Evolutionary conservation across 2,888 invertebrate genomes (phyloP), one percentile per base, ranked within the genome.

Genomic region (Oligia latruncula): DNA sequence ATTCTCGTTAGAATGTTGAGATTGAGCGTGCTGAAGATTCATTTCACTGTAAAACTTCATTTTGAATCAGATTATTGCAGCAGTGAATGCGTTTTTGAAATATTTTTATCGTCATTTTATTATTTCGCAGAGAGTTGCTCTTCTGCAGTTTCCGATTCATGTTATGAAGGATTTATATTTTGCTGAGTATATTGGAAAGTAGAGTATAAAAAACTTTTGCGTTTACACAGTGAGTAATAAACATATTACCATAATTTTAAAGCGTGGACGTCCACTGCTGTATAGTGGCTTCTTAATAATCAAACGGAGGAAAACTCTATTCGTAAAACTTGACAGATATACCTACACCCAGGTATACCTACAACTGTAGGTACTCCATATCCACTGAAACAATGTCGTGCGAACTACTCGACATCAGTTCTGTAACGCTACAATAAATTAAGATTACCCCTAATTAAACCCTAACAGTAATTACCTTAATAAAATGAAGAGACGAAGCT

Each of bases 1-100:
- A 92, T 93, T 91, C 90, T 90, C 89, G 88, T 89, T 89, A 89
- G 90, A 91, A 91, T 89, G 90, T 88, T 86, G 86, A 87, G 91
- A 92, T 91, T 91, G 88, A 89, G 87, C 84, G 83, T 83, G 83
- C 78, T 82, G 83, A 83, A 90, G 86, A 90, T 90, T 90, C 83
- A 90, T 90, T 90, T 90, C 87, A 88, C 78, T 87, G 87, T 86
- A 81, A 88, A 90, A 91, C 87, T 91, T 89, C 74, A 90, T 87
- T 90, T 86, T 85, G 82, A 87, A 87, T 80, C 64, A 83, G 85
- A 84, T 85, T 87, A 71, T 84, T 85, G 85, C 87, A 87, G 70
- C 62, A 35, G 64, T 58, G 68, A 82, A 85, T 87, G 86, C 87
- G 81, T 84, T 86, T 84, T 81, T 78, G 8, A 81, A 79, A 77